phyloP scores from a whole-genome alignment of 2,888 invertebrate species.

The Pachliopta kotzebuea region DNA sequence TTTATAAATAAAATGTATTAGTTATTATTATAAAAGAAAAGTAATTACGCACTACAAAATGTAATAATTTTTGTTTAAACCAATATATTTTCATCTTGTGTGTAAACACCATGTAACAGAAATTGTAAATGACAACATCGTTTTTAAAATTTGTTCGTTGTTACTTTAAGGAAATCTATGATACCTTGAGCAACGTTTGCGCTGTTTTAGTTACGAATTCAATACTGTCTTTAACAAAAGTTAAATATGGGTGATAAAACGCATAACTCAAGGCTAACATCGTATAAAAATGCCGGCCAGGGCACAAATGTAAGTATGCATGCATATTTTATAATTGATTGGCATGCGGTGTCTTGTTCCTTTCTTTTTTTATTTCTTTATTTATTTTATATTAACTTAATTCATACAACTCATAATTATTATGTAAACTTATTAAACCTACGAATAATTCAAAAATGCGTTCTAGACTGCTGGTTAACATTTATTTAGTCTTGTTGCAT shows the following conservation, averaged over 20 bases:
- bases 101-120: neutral
- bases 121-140: constrained; percentile 1
- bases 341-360: constrained; percentile 5
- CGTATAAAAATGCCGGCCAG: constrained; percentile 90
- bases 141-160: constrained; percentile 25
- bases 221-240: neutral
- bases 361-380: too few relatives aligned
- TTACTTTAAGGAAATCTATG: neutral
- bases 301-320: constrained; percentile 84
- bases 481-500: too few relatives aligned
- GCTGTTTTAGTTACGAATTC: neutral
- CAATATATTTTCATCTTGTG: neutral
- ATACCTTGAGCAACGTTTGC: neutral
- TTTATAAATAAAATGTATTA: too few relatives aligned
- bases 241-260: constrained; percentile 82
- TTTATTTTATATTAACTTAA: too few relatives aligned
- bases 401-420: too few relatives aligned
- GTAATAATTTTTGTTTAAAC: too few relatives aligned
- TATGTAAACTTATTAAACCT: too few relatives aligned
- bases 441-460: too few relatives aligned
- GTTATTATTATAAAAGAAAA: neutral
- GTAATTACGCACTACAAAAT: neutral
- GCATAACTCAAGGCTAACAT: constrained; percentile 79
- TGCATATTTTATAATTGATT: constrained; percentile 2
- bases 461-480: too few relatives aligned